Evolutionary conservation across 2,888 invertebrate species (phyloP), one percentile per base, ranked within the genome.

Genomic region (Dicycla oo): DNA sequence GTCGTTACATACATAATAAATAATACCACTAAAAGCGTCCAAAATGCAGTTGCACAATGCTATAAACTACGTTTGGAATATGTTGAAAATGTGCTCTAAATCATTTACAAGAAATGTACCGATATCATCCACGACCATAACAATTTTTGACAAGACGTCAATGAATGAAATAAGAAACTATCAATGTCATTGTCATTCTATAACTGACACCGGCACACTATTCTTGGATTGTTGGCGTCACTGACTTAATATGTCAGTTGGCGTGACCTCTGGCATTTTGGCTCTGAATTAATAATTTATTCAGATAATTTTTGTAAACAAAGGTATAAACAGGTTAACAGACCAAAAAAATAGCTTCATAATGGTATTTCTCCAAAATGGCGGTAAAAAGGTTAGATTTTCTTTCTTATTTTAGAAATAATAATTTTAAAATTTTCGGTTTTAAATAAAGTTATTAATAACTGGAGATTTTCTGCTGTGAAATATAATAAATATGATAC

Each of bases 51-150:
- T 80, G 54, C 34, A 74, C 64, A 54, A 54, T 34, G 10, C 66
- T 75, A 54, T 43, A 49, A 60, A 80, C 75, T 80, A 65, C 5
- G 54, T 23, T 64, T 54, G 64, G 20, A n/a, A 26, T 54, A 20
- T 15, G 13, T 53, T 60, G 51, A 34, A 51, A 62, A 64, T 64
- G 75, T 54, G 53, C 51, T 49, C 3, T 23, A 20, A 2, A 23
- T 30, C 20, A 45, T 30, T 38, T 20, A 13, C 47, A 76, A 75
- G 15, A 75, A 61, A 65, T 65, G 49, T 76, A 81, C 75, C 75
- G 54, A 64, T 76, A 54, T 75, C 75, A 75, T 75, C 58, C 60
- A 45, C 81, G 65, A 76, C 45, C 80, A 75, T 56, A 73, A 40
- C 80, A 75, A 51, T 26, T 40, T 62, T 56, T 73, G 61, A 79